A percentile compares a stretch with the other conserved stretches of the same genome.
These are phyloP conservation scores for Eristalis arbustorum DNA, from an alignment of 2,888 invertebrate species.

Conservation along the genomic window DNA sequence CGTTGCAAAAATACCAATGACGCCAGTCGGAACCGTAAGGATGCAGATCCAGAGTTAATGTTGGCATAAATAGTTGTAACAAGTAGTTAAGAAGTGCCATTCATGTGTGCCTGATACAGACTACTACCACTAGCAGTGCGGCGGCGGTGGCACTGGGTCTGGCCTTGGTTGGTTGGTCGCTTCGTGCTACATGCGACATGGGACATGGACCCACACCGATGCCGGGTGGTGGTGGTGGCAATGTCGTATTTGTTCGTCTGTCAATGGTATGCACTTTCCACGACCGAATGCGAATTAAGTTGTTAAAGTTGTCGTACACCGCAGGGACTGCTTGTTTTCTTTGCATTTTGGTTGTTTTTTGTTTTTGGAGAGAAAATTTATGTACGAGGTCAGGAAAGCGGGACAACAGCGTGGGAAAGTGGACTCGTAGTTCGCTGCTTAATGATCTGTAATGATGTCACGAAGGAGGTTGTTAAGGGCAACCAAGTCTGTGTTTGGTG, in stretches of 20 bases:
- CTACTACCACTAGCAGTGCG: not conserved
- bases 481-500: not conserved
- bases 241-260: slow-evolving; percentile 25
- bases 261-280: slow-evolving; percentile 37
- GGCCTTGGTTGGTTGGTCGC: slow-evolving; percentile 27
- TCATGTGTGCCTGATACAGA: slow-evolving; percentile 50
- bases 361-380: not conserved
- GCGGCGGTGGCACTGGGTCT: slow-evolving; percentile 2
- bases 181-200: slow-evolving; percentile 32
- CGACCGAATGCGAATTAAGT: slow-evolving; percentile 50
- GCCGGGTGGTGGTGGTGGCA: not conserved
- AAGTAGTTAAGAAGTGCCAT: slow-evolving; percentile 65
- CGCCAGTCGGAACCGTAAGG: slow-evolving; percentile 11
- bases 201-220: not conserved
- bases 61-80: slow-evolving; percentile 67
- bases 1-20: slow-evolving; percentile 29
- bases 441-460: not conserved
- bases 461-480: not conserved
- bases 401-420: not conserved
- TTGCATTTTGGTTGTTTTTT: not conserved
- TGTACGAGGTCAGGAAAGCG: not conserved
- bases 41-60: slow-evolving; percentile 55
- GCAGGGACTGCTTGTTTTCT: not conserved
- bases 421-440: not conserved
- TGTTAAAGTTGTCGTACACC: slow-evolving; percentile 21